Conservation (phyloP, 2,888 invertebrate species). For the Tricholauxania praeusta region DNA sequence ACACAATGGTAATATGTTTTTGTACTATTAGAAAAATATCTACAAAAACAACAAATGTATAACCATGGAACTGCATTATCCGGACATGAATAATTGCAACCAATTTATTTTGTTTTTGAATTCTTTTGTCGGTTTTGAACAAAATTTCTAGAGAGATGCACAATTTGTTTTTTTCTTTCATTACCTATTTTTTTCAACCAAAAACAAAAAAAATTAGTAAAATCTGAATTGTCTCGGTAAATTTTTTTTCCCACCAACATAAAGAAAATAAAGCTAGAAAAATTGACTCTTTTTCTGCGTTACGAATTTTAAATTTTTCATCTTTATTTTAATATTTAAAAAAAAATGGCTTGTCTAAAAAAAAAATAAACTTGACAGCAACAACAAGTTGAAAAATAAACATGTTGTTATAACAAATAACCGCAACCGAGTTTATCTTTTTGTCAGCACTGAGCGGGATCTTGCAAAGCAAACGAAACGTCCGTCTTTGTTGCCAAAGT, state of each 20-base stretch:
- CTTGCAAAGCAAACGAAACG: slow-evolving; percentile 23
- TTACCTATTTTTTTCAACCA: slow-evolving; percentile 14
- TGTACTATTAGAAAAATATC: slow-evolving; percentile 13
- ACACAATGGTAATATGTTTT: slow-evolving; percentile 22
- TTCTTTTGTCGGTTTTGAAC: slow-evolving; percentile 21
- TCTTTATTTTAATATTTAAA: slow-evolving; percentile 11
- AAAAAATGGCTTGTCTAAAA: too few relatives aligned
- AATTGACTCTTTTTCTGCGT: slow-evolving; percentile 49
- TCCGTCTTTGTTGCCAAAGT: slow-evolving; percentile 1
- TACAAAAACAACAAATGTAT: not conserved
- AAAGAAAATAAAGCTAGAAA: slow-evolving; percentile 43
- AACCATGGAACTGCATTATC: slow-evolving; percentile 7
- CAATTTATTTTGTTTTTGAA: slow-evolving; percentile 52
- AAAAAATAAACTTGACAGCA: too few relatives aligned
- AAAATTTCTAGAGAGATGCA: slow-evolving; percentile 1
- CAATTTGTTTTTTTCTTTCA: slow-evolving; percentile 12
- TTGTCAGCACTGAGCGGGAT: slow-evolving; percentile 27
- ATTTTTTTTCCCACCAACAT: slow-evolving; percentile 28
- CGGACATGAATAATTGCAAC: slow-evolving; percentile 54
- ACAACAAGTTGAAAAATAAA: slow-evolving; percentile 11
- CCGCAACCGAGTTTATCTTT: slow-evolving; percentile 25
- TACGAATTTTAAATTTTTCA: slow-evolving; percentile 45
- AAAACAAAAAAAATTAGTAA: not conserved
- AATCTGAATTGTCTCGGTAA: slow-evolving; percentile 14
- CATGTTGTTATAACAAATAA: slow-evolving; percentile 31